Evolutionary conservation across 2,113 vertebrate species (phyloP).

Genomic region (Paralichthys olivaceus): DNA sequence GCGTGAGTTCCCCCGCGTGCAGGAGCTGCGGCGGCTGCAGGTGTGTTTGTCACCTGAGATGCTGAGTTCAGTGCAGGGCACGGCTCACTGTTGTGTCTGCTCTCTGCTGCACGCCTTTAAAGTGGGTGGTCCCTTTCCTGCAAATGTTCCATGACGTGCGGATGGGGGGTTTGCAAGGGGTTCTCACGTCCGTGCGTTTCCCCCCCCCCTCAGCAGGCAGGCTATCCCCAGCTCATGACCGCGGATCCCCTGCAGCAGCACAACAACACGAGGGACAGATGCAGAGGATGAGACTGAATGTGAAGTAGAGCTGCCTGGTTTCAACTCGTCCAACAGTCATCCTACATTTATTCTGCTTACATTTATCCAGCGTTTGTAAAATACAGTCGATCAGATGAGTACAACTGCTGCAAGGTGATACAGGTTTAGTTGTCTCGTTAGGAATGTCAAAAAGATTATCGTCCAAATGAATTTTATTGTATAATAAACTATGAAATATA

Average conservation of each 20-base stretch:
- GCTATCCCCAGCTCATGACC: slow-evolving; percentile 29
- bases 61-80: slow-evolving; percentile 51
- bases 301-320: neutral
- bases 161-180: slow-evolving; percentile 74
- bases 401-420: no score
- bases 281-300: slow-evolving; percentile 18
- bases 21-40: neutral
- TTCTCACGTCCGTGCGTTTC: slow-evolving; percentile 69
- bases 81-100: slow-evolving; percentile 70
- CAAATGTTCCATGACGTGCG: slow-evolving; percentile 83
- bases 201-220: slow-evolving; percentile 51
- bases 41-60: slow-evolving; percentile 53
- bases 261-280: slow-evolving; percentile 4
- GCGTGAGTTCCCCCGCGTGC: neutral
- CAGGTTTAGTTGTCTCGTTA: no score
- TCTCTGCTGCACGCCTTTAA: slow-evolving; percentile 72
- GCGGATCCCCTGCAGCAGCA: slow-evolving; percentile 20
- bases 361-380: no score
- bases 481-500: no score
- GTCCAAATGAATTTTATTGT: no score
- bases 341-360: no score
- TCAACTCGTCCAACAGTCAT: no score
- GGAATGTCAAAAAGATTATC: no score
- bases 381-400: no score
- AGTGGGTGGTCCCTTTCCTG: slow-evolving; percentile 75